Base-by-base conservation (phyloP, 2,888 invertebrate genomes). In the Caprella mutica region DNA sequence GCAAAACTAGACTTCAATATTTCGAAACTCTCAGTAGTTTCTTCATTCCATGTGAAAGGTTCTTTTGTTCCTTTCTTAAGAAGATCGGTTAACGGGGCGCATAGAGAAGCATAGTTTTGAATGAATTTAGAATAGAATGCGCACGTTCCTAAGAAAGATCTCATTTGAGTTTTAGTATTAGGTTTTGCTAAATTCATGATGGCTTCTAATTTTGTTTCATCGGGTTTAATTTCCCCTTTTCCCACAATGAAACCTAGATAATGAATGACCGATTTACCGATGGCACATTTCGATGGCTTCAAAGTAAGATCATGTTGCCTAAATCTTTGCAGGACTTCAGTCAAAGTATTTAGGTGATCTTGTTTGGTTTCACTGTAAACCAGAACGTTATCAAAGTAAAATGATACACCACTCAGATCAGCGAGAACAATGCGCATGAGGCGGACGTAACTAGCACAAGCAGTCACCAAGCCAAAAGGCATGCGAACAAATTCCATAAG, bases 381-480 rank as follows among this genome's bases (percentile, higher is more conserved):
- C 6, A 48, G 40, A 3, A 53, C 26, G n/a, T 58, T 53, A 24
- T 58, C 40, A 26, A 40, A 58, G 19, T 48, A 58, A 38, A 53
- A 53, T 1, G 23, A 14, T 12, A 48, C 53, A n/a, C n/a, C 19
- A n/a, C 9, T 8, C 33, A 58, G 12, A 4, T 33, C 40, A 3
- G 14, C 19, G 39, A 58, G 27, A 8, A 58, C 57, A 4, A 39
- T 19, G 3, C 53, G 26, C 57, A 58, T 58, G 9, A 58, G 46
- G 6, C 39, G 17, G 19, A 40, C 21, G 35, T 48, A 58, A 1
- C 35, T 40, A 1, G 53, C 29, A 27, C 48, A 52, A 21, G 52
- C 57, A n/a, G 38, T 48, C 2, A 53, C 53, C 8, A 53, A 29
- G 5, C 53, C 58, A 21, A 58, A 58, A 2, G 53, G 58, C 5